A percentile compares a stretch with the other conserved stretches of the same genome.
Conservation (phyloP, 2,113 vertebrate species). For the Hiodon tergisus region DNA sequence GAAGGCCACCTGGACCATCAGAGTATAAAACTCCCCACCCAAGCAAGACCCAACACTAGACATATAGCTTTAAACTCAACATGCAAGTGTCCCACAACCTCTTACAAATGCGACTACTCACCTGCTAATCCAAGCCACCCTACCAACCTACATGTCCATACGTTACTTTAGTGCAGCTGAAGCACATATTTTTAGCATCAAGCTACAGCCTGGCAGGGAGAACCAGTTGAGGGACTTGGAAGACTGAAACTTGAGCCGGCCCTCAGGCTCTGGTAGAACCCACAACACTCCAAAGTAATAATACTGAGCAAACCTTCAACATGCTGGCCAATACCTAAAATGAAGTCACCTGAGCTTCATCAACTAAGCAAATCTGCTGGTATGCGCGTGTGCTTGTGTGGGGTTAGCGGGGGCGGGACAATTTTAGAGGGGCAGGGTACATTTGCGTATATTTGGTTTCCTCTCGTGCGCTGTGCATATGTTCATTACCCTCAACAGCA, state of each 20-base stretch:
- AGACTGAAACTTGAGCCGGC: slow-evolving; percentile 49
- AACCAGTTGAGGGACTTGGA: background rate
- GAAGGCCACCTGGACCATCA: too few relatives aligned
- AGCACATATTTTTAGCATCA: slow-evolving; percentile 43
- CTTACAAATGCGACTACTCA: too few relatives aligned
- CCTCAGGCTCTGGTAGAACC: slow-evolving; percentile 26
- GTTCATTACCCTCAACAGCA: background rate
- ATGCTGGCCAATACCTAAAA: background rate
- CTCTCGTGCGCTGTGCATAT: background rate
- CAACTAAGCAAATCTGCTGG: background rate
- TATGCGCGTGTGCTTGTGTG: background rate
- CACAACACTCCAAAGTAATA: slow-evolving; percentile 23
- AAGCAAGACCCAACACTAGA: too few relatives aligned
- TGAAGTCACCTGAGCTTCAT: background rate
- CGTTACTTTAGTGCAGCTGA: slow-evolving; percentile 33
- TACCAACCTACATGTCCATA: slow-evolving; percentile 1
- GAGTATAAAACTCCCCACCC: too few relatives aligned
- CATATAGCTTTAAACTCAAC: too few relatives aligned
- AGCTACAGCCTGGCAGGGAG: slow-evolving; percentile 36
- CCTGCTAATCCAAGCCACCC: background rate
- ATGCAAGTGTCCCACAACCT: too few relatives aligned
- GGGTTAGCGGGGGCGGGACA: background rate
- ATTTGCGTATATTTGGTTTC: background rate
- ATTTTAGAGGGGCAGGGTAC: background rate
- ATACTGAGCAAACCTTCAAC: background rate